Conservation (phyloP, 2,113 vertebrate species). For the Jacana jacana region DNA sequence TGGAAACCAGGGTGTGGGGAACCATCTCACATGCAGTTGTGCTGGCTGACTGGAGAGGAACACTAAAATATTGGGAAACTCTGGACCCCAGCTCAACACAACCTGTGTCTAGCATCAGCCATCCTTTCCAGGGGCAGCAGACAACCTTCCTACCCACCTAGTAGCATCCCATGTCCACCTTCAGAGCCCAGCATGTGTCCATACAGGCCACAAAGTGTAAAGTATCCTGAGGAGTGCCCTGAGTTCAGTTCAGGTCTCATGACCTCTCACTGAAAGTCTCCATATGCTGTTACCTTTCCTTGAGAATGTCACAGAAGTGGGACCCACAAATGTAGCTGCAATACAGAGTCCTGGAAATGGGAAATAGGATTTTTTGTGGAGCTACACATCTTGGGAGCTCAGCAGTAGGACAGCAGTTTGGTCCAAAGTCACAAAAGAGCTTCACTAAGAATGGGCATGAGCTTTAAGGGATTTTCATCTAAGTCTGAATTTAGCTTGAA, state of each 20-base stretch:
- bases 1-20: background rate
- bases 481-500: background rate
- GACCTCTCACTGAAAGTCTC: background rate
- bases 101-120: accelerated
- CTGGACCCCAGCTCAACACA: background rate
- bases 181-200: background rate
- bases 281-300: background rate
- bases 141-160: background rate
- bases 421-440: background rate
- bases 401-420: background rate
- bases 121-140: background rate
- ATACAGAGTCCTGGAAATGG: background rate
- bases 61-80: background rate
- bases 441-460: background rate
- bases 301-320: background rate
- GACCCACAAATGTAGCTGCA: background rate
- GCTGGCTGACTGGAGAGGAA: background rate
- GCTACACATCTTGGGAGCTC: background rate
- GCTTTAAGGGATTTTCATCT: background rate
- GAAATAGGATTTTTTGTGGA: background rate
- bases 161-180: background rate
- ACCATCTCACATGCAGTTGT: background rate
- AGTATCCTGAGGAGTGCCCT: accelerated
- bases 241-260: background rate
- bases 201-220: background rate